phyloP scores from a whole-genome alignment of 2,888 invertebrate genomes.

The Diaphora mendica region DNA sequence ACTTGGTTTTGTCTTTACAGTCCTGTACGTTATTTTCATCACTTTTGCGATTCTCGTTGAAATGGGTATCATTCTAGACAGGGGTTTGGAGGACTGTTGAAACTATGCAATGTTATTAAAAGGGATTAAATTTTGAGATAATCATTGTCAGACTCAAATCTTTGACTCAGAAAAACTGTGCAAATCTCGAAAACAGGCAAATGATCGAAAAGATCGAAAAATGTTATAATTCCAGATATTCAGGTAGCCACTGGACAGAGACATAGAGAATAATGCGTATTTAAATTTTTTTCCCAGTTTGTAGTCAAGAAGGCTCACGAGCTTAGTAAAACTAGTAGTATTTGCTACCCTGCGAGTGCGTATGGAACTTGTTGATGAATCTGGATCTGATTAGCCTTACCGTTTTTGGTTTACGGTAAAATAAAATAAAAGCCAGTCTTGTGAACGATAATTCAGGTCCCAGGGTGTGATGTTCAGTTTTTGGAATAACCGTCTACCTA shows the following conservation, averaged over 20 bases:
- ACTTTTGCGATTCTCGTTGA: conserved; percentile 92
- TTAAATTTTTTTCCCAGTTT: background rate
- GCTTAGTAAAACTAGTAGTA: background rate
- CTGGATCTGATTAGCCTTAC: conserved; percentile 40
- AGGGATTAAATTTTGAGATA: conserved; percentile 28
- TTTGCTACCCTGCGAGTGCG: conserved; percentile 8
- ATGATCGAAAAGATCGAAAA: background rate
- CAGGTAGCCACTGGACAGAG: background rate
- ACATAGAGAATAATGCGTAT: background rate
- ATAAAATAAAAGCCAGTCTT: background rate
- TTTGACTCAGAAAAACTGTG: conserved; percentile 3
- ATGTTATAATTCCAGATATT: background rate
- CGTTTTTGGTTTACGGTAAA: conserved; percentile 9
- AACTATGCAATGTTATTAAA: conserved; percentile 20
- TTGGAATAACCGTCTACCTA: background rate
- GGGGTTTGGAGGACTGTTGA: conserved; percentile 42
- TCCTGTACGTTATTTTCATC: conserved; percentile 90
- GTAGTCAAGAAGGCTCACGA: background rate
- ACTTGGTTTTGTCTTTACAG: conserved; percentile 89
- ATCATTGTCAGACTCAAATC: conserved; percentile 28
- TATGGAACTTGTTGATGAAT: conserved; percentile 19
- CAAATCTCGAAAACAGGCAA: background rate
- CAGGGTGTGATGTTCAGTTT: background rate
- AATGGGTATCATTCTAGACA: conserved; percentile 88
- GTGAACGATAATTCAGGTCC: background rate